A percentile compares a stretch with the other conserved stretches of the same genome.
These are phyloP conservation scores for Phrynocephalus forsythii DNA, from an alignment of 2,797 vertebrate species.

Conservation along the genomic window DNA sequence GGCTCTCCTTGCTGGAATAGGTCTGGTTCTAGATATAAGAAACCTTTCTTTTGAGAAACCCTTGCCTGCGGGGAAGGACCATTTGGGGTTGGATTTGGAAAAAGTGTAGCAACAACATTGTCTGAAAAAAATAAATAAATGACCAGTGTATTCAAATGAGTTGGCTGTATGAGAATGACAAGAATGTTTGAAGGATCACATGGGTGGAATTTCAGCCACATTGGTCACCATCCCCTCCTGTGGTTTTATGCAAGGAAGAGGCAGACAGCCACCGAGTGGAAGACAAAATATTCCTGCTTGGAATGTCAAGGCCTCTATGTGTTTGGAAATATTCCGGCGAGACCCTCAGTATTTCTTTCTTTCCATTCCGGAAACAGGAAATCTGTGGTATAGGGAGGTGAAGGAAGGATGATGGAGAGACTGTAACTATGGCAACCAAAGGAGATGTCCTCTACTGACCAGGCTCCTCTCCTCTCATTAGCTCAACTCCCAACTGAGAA, in stretches of 20 bases:
- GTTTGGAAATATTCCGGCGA: not conserved
- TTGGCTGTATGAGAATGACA: not conserved
- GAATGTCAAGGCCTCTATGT: not conserved
- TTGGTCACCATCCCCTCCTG: slow-evolving; percentile 12
- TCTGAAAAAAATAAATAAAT: too few species aligned
- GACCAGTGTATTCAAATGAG: too few species aligned
- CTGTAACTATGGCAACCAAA: not conserved
- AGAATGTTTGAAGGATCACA: not conserved
- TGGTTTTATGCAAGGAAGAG: not conserved
- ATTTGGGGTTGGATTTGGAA: too few species aligned
- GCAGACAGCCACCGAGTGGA: not conserved
- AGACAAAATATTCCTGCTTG: not conserved
- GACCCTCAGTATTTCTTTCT: accelerated
- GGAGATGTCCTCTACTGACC: not conserved
- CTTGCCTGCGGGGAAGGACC: too few species aligned
- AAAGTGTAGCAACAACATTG: too few species aligned
- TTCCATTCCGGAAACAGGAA: slow-evolving; percentile 56
- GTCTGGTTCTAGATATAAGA: too few species aligned
- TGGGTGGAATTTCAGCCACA: not conserved
- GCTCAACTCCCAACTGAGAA: accelerated
- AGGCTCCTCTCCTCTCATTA: not conserved
- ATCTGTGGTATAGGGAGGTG: slow-evolving; percentile 47
- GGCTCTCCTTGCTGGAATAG: too few species aligned
- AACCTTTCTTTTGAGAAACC: too few species aligned
- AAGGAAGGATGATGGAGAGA: not conserved